Conservation (phyloP, 2,797 vertebrate species). For the Sebastes nivosus region DNA sequence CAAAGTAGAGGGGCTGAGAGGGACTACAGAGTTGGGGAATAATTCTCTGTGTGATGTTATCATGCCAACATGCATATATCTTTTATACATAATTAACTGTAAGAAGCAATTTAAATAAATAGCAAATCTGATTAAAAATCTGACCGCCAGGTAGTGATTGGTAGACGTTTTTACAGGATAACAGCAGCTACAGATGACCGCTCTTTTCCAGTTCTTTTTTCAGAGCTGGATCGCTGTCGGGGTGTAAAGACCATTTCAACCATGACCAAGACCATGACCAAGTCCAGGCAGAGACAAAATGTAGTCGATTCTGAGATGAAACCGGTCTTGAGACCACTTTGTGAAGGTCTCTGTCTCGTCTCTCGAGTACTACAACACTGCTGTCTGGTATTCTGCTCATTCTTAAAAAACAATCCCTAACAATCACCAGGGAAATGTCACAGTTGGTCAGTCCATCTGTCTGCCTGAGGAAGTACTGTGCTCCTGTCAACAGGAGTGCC, state of each 20-base stretch:
- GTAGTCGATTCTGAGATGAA: neutral
- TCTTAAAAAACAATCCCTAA: neutral
- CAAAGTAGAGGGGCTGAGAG: neutral
- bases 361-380: neutral
- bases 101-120: accelerated
- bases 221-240: too few relatives aligned
- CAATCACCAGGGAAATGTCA: constrained; percentile 13
- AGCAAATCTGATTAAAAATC: too few relatives aligned
- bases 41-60: neutral
- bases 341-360: neutral
- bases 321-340: neutral
- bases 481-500: constrained; percentile 37
- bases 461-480: constrained; percentile 7
- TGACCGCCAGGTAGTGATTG: too few relatives aligned
- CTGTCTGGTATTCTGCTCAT: neutral
- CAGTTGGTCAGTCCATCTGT: constrained; percentile 51
- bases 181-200: too few relatives aligned
- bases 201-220: too few relatives aligned
- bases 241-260: too few relatives aligned
- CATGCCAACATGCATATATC: accelerated
- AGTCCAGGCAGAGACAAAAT: neutral
- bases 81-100: too few relatives aligned
- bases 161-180: too few relatives aligned
- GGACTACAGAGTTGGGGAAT: neutral
- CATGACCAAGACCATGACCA: too few relatives aligned